Evolutionary conservation across 2,113 vertebrate genomes (phyloP).

Genomic region (Lontra canadensis): DNA sequence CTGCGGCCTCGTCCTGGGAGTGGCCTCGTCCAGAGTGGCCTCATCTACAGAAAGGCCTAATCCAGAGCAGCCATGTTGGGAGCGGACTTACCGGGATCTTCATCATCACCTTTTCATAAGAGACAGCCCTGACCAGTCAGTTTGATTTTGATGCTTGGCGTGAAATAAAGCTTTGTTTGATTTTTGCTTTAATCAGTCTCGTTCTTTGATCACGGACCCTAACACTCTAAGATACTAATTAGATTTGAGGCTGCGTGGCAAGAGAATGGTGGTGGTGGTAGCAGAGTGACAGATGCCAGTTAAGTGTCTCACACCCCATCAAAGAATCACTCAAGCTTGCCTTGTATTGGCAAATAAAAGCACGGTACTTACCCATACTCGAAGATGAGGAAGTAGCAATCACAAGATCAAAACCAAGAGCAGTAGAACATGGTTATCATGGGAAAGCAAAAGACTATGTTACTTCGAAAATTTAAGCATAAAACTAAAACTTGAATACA

Average conservation of each 20-base stretch:
- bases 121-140: too few species aligned
- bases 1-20: too few species aligned
- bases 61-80: too few species aligned
- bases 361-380: neutral
- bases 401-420: neutral
- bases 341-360: neutral
- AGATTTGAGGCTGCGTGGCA: neutral
- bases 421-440: neutral
- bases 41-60: too few species aligned
- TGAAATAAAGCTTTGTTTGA: too few species aligned
- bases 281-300: neutral
- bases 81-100: too few species aligned
- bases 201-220: too few species aligned
- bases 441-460: neutral
- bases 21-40: too few species aligned
- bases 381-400: neutral
- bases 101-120: too few species aligned
- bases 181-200: too few species aligned
- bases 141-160: too few species aligned
- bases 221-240: neutral
- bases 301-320: neutral
- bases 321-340: neutral
- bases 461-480: neutral
- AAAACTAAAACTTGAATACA: neutral
- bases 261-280: neutral